These are phyloP conservation scores for Ectropis crepuscularia DNA, from an alignment of 2,888 invertebrate species.

Conservation along the genomic window DNA sequence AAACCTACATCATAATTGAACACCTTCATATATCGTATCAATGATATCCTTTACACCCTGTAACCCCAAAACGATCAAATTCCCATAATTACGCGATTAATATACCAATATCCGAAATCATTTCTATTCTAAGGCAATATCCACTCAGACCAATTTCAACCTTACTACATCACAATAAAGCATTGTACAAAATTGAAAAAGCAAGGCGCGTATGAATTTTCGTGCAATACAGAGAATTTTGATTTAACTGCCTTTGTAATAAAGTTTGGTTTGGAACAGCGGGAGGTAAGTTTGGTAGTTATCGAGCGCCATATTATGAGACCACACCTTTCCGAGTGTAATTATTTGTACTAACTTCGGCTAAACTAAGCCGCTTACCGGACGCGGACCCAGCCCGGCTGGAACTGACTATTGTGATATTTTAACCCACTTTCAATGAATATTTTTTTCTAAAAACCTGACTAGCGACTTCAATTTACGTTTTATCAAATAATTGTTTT, in stretches of 20 bases:
- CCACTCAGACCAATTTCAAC: neutral
- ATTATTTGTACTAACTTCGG: slow-evolving; percentile 64
- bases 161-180: neutral
- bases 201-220: too few relatives aligned
- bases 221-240: too few relatives aligned
- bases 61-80: slow-evolving; percentile 20
- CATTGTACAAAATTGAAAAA: too few relatives aligned
- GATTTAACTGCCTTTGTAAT: neutral
- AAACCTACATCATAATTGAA: too few relatives aligned
- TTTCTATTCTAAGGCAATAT: neutral
- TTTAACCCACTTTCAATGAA: too few relatives aligned
- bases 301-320: slow-evolving; percentile 46
- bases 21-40: neutral
- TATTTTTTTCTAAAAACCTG: too few relatives aligned
- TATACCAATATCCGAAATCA: slow-evolving; percentile 21
- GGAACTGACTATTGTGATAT: too few relatives aligned
- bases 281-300: slow-evolving; percentile 33
- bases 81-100: slow-evolving; percentile 22
- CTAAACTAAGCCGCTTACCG: slow-evolving; percentile 58
- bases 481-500: too few relatives aligned
- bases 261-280: slow-evolving; percentile 1
- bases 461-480: too few relatives aligned
- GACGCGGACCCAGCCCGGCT: neutral
- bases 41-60: slow-evolving; percentile 21
- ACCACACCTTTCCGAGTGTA: slow-evolving; percentile 54